Evolutionary conservation across 2,113 vertebrate genomes (phyloP).

Genomic region (Corythoichthys haematopterus): DNA sequence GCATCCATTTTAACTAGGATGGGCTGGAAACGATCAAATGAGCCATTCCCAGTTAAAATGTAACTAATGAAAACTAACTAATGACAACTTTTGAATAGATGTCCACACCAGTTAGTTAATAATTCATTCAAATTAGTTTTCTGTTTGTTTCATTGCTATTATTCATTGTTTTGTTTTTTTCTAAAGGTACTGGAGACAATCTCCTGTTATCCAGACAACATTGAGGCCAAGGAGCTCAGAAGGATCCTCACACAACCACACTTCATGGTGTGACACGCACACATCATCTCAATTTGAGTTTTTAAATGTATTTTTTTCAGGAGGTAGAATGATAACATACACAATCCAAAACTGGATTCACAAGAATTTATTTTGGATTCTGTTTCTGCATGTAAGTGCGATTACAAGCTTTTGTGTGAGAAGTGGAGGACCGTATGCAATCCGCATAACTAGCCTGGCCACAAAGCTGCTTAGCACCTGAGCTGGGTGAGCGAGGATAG

Average conservation of each 20-base stretch:
- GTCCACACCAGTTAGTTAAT: too few relatives aligned
- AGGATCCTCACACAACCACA: slow-evolving; percentile 97
- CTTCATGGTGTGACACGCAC: slow-evolving; percentile 84
- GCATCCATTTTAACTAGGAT: too few relatives aligned
- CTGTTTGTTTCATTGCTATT: background rate
- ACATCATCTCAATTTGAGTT: background rate
- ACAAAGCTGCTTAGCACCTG: slow-evolving; percentile 62
- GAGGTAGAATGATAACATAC: background rate
- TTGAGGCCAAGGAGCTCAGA: slow-evolving; percentile 91
- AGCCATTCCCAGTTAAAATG: too few relatives aligned
- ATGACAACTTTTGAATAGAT: too few relatives aligned
- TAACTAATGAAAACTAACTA: too few relatives aligned
- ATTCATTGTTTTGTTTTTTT: background rate
- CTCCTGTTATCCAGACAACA: slow-evolving; percentile 94
- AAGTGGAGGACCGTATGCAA: slow-evolving; percentile 21
- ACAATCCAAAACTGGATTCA: background rate
- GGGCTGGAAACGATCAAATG: too few relatives aligned
- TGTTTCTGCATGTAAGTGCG: background rate
- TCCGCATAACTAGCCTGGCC: slow-evolving; percentile 24
- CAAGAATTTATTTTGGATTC: background rate
- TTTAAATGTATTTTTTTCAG: background rate
- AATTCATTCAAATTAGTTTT: too few relatives aligned
- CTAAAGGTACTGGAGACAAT: slow-evolving; percentile 92
- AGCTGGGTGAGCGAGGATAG: slow-evolving; percentile 27
- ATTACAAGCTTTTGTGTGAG: slow-evolving; percentile 22